These are phyloP conservation scores for Syngnathus acus DNA, from an alignment of 2,797 vertebrate species.

Conservation along the genomic window DNA sequence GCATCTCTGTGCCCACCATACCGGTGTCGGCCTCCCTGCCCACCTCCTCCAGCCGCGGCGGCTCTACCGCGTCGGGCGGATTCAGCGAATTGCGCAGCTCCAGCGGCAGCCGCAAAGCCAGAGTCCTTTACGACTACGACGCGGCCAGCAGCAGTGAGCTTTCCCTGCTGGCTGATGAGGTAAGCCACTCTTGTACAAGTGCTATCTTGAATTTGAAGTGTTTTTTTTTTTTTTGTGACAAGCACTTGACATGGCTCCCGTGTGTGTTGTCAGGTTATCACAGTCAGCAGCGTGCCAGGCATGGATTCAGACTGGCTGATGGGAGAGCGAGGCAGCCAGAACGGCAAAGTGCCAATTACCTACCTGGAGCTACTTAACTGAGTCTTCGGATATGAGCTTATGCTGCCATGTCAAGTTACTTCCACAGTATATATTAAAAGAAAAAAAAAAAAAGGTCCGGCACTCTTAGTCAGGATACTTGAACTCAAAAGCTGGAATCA, in stretches of 20 bases:
- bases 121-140: conserved; percentile 98
- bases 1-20: conserved; percentile 74
- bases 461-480: neutral
- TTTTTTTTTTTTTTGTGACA: too few species aligned
- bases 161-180: conserved; percentile 96
- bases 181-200: conserved; percentile 46
- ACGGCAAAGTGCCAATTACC: conserved; percentile 97
- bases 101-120: conserved; percentile 83
- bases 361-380: conserved; percentile 98
- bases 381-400: conserved; percentile 38
- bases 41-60: conserved; percentile 66
- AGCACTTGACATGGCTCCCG: neutral
- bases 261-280: conserved; percentile 77
- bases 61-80: conserved; percentile 68
- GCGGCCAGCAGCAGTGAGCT: conserved; percentile 96
- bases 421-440: conserved; percentile 14
- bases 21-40: conserved; percentile 75
- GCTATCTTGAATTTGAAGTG: too few species aligned
- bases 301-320: conserved; percentile 99
- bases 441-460: neutral
- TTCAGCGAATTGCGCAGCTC: conserved; percentile 81
- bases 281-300: conserved; percentile 85
- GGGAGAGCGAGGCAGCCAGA: conserved; percentile 94
- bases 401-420: conserved; percentile 31
- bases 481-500: conserved; percentile 10